phyloP scores from a whole-genome alignment of 2,888 invertebrate species.

The Melieria picta region DNA sequence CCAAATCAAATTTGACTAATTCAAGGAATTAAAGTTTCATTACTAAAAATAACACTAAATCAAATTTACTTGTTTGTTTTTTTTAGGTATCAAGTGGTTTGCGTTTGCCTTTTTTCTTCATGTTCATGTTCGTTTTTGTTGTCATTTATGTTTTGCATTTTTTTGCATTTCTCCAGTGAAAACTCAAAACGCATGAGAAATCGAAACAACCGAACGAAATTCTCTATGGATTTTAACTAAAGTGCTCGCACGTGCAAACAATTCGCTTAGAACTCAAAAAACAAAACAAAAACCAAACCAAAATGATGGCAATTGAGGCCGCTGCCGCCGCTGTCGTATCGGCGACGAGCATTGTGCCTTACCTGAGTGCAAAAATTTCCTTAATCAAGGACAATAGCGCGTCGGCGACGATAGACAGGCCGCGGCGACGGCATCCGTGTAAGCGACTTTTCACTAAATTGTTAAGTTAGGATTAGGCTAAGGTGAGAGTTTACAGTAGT shows the following conservation, averaged over 20 bases:
- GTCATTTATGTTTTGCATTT: neutral
- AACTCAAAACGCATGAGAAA: constrained; percentile 18
- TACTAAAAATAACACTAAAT: constrained; percentile 35
- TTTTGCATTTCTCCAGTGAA: constrained; percentile 3
- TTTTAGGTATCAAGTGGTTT: constrained; percentile 17
- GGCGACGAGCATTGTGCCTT: constrained; percentile 25
- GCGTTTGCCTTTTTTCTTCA: too few species aligned
- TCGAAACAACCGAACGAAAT: constrained; percentile 34
- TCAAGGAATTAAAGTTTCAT: constrained; percentile 62
- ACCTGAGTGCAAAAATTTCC: constrained; percentile 35
- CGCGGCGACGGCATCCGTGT: neutral
- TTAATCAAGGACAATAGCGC: constrained; percentile 25
- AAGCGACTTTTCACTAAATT: neutral
- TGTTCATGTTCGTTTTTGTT: constrained; percentile 14
- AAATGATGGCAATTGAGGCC: too few species aligned
- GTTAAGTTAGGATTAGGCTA: constrained; percentile 22
- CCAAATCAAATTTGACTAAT: constrained; percentile 63
- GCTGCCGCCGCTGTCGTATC: too few species aligned
- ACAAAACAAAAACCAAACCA: too few species aligned
- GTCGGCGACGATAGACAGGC: neutral
- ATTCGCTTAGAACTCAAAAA: constrained; percentile 19
- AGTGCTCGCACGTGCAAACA: constrained; percentile 24
- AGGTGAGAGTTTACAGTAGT: neutral
- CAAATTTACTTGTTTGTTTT: constrained; percentile 38
- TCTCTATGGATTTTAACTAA: constrained; percentile 33